Evolutionary conservation across 2,113 vertebrate genomes (phyloP), one percentile per base, ranked within the genome.

Genomic region (Silurus asotus): DNA sequence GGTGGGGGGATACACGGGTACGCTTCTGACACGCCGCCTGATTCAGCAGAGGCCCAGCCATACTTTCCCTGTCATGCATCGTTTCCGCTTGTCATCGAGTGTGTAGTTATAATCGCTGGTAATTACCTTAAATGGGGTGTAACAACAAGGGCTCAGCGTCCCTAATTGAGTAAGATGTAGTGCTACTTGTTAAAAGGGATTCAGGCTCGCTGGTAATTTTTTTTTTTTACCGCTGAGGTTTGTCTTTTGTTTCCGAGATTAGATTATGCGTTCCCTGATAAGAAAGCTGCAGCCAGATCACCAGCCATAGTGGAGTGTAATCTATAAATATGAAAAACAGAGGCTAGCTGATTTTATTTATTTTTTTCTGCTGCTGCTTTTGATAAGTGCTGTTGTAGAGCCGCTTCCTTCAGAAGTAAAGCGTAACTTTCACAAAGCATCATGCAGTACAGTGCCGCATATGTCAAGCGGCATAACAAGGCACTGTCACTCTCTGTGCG

Each of bases 41-140:
- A 59, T 87, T 90, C 81, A 86, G 87, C 61, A 28, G 61, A 56
- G 62, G 70, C 45, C 82, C 49, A 19, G 62, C 78, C 45, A 79
- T 59, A 64, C 72, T 84, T 82, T 70, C 65, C 69, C 78, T 65
- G 69, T 83, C 85, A 85, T 45, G 53, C 58, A 61, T 87, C 64
- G 80, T 90, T 90, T 89, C 82, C 86, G 61, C 69, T 74, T 67
- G 72, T 84, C 84, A 86, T 89, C n/a, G 79, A 84, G 81, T 62
- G 79, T 84, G 69, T 53, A 84, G 80, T 87, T 23, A 92, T 94
- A 90, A 92, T 90, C 89, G 93, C 88, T 89, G 70, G 19, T 94
- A 93, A 94, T 90, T 93, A 92, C 86, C 92, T 92, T 91, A 93
- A 93, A 93, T 92, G 92, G 91, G 91, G 89, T 89, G 13, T 90